Percentiles rank a stretch among this genome's conserved stretches.
These are phyloP conservation scores for Entomobrya multifasciata DNA, from an alignment of 2,888 invertebrate genomes.

Conservation along the genomic window DNA sequence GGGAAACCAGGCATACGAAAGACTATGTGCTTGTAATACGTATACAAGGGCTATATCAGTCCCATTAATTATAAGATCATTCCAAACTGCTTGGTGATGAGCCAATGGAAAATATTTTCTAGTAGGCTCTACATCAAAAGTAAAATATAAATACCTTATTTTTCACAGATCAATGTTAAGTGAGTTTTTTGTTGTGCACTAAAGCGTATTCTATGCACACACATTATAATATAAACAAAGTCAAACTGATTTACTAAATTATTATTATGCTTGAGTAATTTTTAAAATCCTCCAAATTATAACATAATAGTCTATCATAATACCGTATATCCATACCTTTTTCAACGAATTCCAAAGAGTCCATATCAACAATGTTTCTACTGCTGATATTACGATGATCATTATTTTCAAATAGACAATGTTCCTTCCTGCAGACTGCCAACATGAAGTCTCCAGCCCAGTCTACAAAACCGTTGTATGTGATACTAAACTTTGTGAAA, in stretches of 20 bases:
- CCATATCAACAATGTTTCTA: neutral
- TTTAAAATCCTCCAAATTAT: neutral
- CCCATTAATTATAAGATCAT: slow-evolving; percentile 51
- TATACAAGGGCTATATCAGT: slow-evolving; percentile 60
- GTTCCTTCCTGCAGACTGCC: slow-evolving; percentile 48
- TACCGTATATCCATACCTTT: no score
- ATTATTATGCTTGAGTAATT: neutral
- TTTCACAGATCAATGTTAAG: no score
- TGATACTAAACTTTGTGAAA: slow-evolving; percentile 65
- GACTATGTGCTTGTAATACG: slow-evolving; percentile 68
- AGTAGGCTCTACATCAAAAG: slow-evolving; percentile 51
- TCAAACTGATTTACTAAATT: no score
- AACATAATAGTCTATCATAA: neutral
- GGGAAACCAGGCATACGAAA: slow-evolving; percentile 66
- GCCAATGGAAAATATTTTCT: slow-evolving; percentile 67
- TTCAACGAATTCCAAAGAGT: slow-evolving; percentile 50
- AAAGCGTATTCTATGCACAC: neutral
- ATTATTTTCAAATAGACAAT: slow-evolving; percentile 16
- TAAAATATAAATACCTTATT: no score
- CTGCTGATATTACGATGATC: neutral
- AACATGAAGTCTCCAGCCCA: slow-evolving; percentile 71
- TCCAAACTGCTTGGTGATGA: slow-evolving; percentile 70
- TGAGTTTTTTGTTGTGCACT: neutral
- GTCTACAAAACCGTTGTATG: slow-evolving; percentile 68
- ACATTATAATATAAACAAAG: neutral